These are phyloP conservation scores for Hormaphis cornu DNA, from an alignment of 1,140 invertebrate species.

Conservation along the genomic window DNA sequence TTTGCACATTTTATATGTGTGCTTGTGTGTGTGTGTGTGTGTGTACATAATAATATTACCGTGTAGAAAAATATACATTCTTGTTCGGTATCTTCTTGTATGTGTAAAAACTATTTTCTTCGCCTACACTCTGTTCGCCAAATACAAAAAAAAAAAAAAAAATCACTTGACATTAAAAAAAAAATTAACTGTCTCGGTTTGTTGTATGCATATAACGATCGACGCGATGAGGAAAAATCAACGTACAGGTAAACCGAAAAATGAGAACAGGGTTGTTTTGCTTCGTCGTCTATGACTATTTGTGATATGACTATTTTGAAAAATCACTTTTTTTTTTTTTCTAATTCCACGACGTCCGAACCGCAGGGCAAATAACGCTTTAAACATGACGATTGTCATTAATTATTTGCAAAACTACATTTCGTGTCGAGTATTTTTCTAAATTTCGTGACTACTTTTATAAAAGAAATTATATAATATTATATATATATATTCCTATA, in stretches of 20 bases:
- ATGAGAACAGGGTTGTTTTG: conserved; percentile 29
- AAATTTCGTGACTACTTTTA: conserved; percentile 12
- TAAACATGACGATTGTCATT: no score
- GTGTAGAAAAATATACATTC: neutral
- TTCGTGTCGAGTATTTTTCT: conserved; percentile 22
- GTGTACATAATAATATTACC: neutral
- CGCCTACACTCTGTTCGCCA: neutral
- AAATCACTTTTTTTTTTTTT: conserved; percentile 12
- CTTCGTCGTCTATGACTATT: conserved; percentile 19
- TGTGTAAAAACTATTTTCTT: neutral
- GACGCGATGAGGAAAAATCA: neutral
- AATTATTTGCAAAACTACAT: conserved; percentile 8
- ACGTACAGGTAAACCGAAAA: conserved; percentile 9
- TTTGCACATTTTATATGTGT: neutral
- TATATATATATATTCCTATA: neutral
- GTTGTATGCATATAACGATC: no score
- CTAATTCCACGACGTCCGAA: neutral
- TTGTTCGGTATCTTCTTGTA: neutral
- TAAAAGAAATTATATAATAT: neutral
- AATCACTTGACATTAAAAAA: no score
- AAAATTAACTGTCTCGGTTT: neutral
- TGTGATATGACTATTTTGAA: conserved; percentile 9
- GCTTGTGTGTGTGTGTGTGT: neutral
- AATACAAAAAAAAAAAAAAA: neutral
- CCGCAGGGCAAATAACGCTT: conserved; percentile 7